Conservation (phyloP, 2,888 invertebrate species). For the Agonum fuliginosum region DNA sequence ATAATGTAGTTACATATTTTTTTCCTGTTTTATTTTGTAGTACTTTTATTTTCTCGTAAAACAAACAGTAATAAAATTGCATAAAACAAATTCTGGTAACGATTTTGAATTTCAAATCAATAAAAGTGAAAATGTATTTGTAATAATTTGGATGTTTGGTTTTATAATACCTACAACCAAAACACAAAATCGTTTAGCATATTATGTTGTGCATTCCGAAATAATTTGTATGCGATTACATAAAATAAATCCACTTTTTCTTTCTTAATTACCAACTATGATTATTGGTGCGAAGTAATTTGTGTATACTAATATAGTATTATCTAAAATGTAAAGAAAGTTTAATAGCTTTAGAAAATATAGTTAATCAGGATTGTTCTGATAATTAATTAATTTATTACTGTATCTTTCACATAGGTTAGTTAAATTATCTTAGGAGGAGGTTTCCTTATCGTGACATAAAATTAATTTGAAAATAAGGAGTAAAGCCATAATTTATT, state of each 20-base stretch:
- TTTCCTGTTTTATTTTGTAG: too few relatives aligned
- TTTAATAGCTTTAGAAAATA: slow-evolving; percentile 12
- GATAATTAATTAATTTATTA: slow-evolving; percentile 23
- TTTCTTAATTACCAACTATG: slow-evolving; percentile 23
- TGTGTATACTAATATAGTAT: not conserved
- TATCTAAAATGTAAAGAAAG: slow-evolving; percentile 22
- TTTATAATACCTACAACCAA: not conserved
- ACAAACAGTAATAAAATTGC: not conserved
- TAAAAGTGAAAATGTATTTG: not conserved
- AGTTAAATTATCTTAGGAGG: slow-evolving; percentile 3
- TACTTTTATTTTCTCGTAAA: too few relatives aligned
- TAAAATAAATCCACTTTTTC: slow-evolving; percentile 1
- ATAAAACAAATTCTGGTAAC: not conserved
- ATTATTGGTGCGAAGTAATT: slow-evolving; percentile 23
- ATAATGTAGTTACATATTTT: too few relatives aligned
- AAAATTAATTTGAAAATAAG: too few relatives aligned
- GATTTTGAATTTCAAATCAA: not conserved
- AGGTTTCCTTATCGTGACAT: not conserved
- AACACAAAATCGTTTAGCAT: not conserved
- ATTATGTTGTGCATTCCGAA: slow-evolving; percentile 9
- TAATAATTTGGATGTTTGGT: not conserved
- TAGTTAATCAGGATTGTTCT: slow-evolving; percentile 10
- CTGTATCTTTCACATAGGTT: not conserved
- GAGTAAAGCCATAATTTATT: too few relatives aligned
- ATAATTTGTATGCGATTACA: slow-evolving; percentile 15